These are phyloP conservation scores for Takifugu bimaculatus DNA, from an alignment of 2,113 vertebrate genomes.

Conservation along the genomic window DNA sequence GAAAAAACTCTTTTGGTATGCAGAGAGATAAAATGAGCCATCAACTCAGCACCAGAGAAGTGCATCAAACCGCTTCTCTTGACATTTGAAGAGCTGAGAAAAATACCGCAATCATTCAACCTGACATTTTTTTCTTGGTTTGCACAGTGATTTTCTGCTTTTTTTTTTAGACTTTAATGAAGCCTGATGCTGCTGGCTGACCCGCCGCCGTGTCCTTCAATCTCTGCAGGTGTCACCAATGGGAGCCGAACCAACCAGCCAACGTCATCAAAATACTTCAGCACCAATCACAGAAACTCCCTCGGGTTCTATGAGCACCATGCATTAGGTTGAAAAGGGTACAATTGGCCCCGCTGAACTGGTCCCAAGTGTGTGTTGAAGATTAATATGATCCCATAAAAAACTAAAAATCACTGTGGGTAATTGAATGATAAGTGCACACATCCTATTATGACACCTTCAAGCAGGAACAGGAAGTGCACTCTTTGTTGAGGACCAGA, in stretches of 20 bases:
- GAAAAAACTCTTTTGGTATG: too few relatives aligned
- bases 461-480: too few relatives aligned
- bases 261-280: slow-evolving; percentile 13
- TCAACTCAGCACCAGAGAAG: slow-evolving; percentile 76
- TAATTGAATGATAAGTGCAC: too few relatives aligned
- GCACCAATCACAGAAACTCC: slow-evolving; percentile 29
- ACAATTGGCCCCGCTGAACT: slow-evolving; percentile 5
- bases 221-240: slow-evolving; percentile 18
- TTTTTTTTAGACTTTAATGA: not conserved
- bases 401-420: too few relatives aligned
- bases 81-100: slow-evolving; percentile 64
- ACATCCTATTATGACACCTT: too few relatives aligned
- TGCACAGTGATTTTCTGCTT: slow-evolving; percentile 66
- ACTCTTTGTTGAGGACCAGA: too few relatives aligned
- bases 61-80: slow-evolving; percentile 55
- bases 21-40: not conserved
- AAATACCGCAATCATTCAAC: slow-evolving; percentile 48
- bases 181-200: slow-evolving; percentile 61
- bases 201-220: slow-evolving; percentile 4
- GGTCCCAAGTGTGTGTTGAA: not conserved
- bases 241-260: too few relatives aligned
- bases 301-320: slow-evolving; percentile 2
- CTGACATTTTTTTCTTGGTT: not conserved
- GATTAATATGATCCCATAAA: too few relatives aligned
- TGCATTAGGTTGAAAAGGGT: slow-evolving; percentile 21